Conservation (phyloP, 2,888 invertebrate genomes). For the Endomychus coccineus region DNA sequence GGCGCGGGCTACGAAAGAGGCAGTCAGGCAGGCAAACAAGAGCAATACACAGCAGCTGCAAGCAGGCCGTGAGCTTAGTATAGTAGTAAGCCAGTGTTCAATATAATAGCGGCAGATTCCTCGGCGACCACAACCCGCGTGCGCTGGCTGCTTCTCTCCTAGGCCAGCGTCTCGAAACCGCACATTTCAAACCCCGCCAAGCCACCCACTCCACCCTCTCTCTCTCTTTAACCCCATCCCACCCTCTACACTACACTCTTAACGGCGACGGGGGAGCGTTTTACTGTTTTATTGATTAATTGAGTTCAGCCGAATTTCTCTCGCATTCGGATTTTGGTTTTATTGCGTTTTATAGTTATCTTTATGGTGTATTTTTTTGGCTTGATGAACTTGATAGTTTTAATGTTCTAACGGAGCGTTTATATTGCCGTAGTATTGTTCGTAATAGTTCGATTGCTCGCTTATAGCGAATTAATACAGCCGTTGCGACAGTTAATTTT, state of each 20-base stretch:
- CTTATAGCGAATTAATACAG: slow-evolving; percentile 37
- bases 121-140: slow-evolving; percentile 44
- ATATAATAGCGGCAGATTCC: slow-evolving; percentile 46
- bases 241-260: slow-evolving; percentile 34
- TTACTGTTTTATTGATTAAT: slow-evolving; percentile 47
- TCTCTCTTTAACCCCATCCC: slow-evolving; percentile 29
- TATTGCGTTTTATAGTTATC: slow-evolving; percentile 42
- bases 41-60: slow-evolving; percentile 7
- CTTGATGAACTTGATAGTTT: slow-evolving; percentile 29
- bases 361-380: slow-evolving; percentile 36
- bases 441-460: slow-evolving; percentile 34
- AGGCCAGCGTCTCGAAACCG: slow-evolving; percentile 45
- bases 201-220: slow-evolving; percentile 26
- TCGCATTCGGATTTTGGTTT: slow-evolving; percentile 40
- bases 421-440: slow-evolving; percentile 32
- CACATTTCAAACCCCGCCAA: slow-evolving; percentile 41
- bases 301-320: slow-evolving; percentile 44
- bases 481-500: slow-evolving; percentile 40
- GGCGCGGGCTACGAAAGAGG: too few species aligned
- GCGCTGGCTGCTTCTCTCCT: slow-evolving; percentile 40
- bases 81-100: slow-evolving; percentile 40
- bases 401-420: slow-evolving; percentile 23
- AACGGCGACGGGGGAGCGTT: slow-evolving; percentile 44
- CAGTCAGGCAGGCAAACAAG: slow-evolving; percentile 11
- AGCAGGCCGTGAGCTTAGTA: slow-evolving; percentile 7